Evolutionary conservation across 2,797 vertebrate genomes (phyloP).

Genomic region (Peromyscus melanophrys): DNA sequence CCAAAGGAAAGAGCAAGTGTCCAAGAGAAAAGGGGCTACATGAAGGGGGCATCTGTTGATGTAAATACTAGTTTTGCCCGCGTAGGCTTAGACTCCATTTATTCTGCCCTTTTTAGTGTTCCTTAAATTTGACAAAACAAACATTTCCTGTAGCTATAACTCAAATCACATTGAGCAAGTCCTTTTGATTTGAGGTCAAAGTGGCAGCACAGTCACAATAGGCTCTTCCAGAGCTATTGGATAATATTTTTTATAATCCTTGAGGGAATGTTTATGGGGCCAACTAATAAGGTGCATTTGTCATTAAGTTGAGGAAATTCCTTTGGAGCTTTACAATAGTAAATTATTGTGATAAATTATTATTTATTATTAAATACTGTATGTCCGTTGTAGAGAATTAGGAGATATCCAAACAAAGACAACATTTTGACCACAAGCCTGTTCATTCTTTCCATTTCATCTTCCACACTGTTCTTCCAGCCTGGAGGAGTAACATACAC

Average conservation of each 20-base stretch:
- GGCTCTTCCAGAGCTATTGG: constrained; percentile 59
- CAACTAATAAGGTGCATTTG: constrained; percentile 62
- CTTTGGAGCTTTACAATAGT: constrained; percentile 32
- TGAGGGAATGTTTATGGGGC: not conserved
- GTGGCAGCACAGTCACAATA: constrained; percentile 12
- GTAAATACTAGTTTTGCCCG: not conserved
- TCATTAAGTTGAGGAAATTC: constrained; percentile 24
- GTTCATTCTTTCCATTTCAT: not conserved
- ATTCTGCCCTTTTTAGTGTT: constrained; percentile 19
- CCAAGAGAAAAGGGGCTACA: not conserved
- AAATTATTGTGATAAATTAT: too few species aligned
- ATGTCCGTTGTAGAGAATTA: not conserved
- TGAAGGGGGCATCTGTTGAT: not conserved
- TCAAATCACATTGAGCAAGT: constrained; percentile 51
- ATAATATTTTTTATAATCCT: constrained; percentile 46
- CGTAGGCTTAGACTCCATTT: constrained; percentile 46
- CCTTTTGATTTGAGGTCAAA: constrained; percentile 61
- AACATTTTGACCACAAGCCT: not conserved
- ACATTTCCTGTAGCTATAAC: constrained; percentile 8
- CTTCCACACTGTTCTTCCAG: not conserved
- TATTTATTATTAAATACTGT: not conserved
- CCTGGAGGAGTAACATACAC: not conserved
- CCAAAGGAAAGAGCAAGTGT: not conserved
- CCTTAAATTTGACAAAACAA: constrained; percentile 57
- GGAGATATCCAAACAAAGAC: not conserved